A percentile compares a stretch with the other conserved stretches of the same genome.
Evolutionary conservation across 1,140 invertebrate genomes (phyloP).

Genomic region (Caenorhabditis remanei): DNA sequence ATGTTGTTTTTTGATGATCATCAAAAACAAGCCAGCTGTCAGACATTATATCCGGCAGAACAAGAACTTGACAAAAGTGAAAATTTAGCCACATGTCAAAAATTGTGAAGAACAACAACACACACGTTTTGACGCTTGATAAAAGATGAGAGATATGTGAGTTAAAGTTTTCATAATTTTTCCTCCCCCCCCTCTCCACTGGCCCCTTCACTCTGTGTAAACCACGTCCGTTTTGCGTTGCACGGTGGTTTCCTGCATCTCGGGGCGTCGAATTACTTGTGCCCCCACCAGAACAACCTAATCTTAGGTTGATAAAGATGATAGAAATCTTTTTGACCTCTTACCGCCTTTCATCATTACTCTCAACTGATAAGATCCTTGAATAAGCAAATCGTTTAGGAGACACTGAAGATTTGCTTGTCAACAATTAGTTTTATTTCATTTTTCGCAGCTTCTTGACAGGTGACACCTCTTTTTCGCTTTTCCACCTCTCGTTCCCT

Average conservation of each 20-base stretch:
- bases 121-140: constrained; percentile 35
- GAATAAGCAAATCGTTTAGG: constrained; percentile 14
- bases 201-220: background rate
- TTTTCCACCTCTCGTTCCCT: constrained; percentile 48
- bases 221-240: constrained; percentile 9
- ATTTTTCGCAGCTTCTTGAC: constrained; percentile 53
- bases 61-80: background rate
- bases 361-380: constrained; percentile 22
- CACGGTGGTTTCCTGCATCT: constrained; percentile 40
- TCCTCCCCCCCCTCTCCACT: background rate
- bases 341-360: constrained; percentile 16
- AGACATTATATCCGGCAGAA: background rate
- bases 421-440: constrained; percentile 42
- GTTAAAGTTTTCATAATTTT: constrained; percentile 53
- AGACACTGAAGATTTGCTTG: background rate
- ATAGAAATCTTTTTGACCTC: constrained; percentile 52
- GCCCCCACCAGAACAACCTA: constrained; percentile 41
- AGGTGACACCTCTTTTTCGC: constrained; percentile 52
- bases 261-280: constrained; percentile 44
- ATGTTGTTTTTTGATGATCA: constrained; percentile 20
- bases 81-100: constrained; percentile 43
- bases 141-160: constrained; percentile 52
- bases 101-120: constrained; percentile 39
- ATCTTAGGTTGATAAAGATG: constrained; percentile 48
- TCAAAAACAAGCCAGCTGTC: constrained; percentile 7